A percentile compares a stretch with the other conserved stretches of the same genome.
These are phyloP conservation scores for Trilocha varians DNA, from an alignment of 2,888 invertebrate genomes.

Conservation along the genomic window DNA sequence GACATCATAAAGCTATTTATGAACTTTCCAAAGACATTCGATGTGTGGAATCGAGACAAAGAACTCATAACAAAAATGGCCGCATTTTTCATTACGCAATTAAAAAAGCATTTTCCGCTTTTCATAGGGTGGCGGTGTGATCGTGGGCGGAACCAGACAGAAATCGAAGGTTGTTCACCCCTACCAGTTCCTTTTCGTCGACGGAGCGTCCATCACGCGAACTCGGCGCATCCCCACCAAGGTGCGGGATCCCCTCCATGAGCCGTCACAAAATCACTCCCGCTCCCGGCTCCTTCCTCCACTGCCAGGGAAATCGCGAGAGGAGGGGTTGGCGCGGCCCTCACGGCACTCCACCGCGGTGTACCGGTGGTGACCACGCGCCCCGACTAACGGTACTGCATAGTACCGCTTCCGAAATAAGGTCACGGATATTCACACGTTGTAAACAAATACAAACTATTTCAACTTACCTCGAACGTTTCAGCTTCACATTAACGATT, in stretches of 20 bases:
- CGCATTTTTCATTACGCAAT: slow-evolving; percentile 51
- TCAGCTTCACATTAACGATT: slow-evolving; percentile 3
- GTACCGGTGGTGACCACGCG: slow-evolving; percentile 58
- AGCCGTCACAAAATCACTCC: slow-evolving; percentile 66
- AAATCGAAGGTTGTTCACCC: slow-evolving; percentile 67
- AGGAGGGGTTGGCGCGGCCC: slow-evolving; percentile 64
- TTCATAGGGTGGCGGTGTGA: slow-evolving; percentile 28
- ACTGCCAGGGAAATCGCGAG: slow-evolving; percentile 61
- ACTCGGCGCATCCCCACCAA: slow-evolving; percentile 70
- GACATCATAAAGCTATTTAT: no score
- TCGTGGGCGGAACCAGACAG: slow-evolving; percentile 46
- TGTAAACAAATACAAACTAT: slow-evolving; percentile 33
- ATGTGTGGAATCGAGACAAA: slow-evolving; percentile 29
- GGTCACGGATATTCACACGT: slow-evolving; percentile 62
- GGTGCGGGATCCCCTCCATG: slow-evolving; percentile 70
- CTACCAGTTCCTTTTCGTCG: slow-evolving; percentile 61
- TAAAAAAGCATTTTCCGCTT: slow-evolving; percentile 28
- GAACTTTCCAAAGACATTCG: background rate
- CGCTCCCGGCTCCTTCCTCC: slow-evolving; percentile 71
- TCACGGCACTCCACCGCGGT: slow-evolving; percentile 49
- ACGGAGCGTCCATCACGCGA: slow-evolving; percentile 49
- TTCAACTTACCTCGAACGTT: slow-evolving; percentile 33
- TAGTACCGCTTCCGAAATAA: slow-evolving; percentile 65
- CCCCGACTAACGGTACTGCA: slow-evolving; percentile 60
- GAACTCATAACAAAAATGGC: slow-evolving; percentile 40